Evolutionary conservation across 2,888 invertebrate genomes (phyloP).

Genomic region (Cephus pygmeus): DNA sequence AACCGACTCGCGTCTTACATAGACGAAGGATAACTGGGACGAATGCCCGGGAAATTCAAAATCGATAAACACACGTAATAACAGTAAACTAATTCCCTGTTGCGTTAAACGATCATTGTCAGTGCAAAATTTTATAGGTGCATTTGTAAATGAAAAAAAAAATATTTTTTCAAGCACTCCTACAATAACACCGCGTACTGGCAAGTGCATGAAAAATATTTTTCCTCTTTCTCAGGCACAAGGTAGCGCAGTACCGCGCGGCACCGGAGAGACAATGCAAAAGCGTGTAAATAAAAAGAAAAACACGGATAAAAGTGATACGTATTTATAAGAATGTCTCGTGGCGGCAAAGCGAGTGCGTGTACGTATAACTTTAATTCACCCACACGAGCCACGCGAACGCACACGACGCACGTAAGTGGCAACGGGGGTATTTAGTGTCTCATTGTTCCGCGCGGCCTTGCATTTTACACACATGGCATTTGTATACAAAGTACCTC

Average conservation of each 20-base stretch:
- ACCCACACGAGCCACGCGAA: neutral
- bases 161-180: neutral
- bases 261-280: neutral
- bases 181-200: neutral
- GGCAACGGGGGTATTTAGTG: slow-evolving; percentile 7
- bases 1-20: neutral
- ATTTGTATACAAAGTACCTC: neutral
- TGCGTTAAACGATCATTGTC: neutral
- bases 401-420: neutral
- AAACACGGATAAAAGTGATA: neutral
- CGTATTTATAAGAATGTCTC: neutral
- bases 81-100: neutral
- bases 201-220: neutral
- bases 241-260: neutral
- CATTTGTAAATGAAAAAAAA: neutral
- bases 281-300: neutral
- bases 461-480: slow-evolving; percentile 8
- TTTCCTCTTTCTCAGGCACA: neutral
- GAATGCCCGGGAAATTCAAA: neutral
- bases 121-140: neutral
- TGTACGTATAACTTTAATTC: neutral
- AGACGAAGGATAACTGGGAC: neutral
- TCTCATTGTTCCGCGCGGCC: slow-evolving; percentile 10
- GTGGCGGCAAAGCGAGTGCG: neutral
- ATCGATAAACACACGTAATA: neutral